These are phyloP conservation scores for Sphaeridia pumilis DNA, from an alignment of 2,888 invertebrate species.

Conservation along the genomic window DNA sequence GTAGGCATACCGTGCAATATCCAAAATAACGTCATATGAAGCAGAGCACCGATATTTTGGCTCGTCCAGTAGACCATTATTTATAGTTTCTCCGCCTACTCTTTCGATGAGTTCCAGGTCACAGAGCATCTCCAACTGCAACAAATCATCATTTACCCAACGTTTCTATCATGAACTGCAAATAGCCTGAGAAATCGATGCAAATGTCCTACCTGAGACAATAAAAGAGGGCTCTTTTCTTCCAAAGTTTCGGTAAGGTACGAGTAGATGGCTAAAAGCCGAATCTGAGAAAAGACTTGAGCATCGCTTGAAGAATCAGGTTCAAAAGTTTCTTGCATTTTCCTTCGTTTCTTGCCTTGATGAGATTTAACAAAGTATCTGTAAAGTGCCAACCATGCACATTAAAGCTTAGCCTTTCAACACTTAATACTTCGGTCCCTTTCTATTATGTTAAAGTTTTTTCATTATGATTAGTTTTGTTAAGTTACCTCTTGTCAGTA, in stretches of 20 bases:
- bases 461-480: conserved; percentile 46
- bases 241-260: conserved; percentile 15
- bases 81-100: conserved; percentile 45
- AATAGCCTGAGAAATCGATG: not conserved
- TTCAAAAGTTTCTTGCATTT: conserved; percentile 54
- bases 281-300: conserved; percentile 66
- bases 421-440: not conserved
- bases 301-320: conserved; percentile 38
- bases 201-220: conserved; percentile 7
- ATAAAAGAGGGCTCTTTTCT: conserved; percentile 11
- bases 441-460: not conserved
- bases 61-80: conserved; percentile 57
- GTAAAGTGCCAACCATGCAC: not conserved
- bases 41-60: conserved; percentile 80
- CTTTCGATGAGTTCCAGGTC: conserved; percentile 63
- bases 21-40: conserved; percentile 64
- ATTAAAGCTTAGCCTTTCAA: not conserved
- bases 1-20: conserved; percentile 51
- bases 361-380: conserved; percentile 10
- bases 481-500: conserved; percentile 73
- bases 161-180: not conserved
- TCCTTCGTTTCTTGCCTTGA: conserved; percentile 48
- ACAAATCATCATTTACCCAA: conserved; percentile 12
- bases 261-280: conserved; percentile 63
- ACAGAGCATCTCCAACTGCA: conserved; percentile 64